phyloP scores from a whole-genome alignment of 2,113 vertebrate genomes.

The Centropus bengalensis region DNA sequence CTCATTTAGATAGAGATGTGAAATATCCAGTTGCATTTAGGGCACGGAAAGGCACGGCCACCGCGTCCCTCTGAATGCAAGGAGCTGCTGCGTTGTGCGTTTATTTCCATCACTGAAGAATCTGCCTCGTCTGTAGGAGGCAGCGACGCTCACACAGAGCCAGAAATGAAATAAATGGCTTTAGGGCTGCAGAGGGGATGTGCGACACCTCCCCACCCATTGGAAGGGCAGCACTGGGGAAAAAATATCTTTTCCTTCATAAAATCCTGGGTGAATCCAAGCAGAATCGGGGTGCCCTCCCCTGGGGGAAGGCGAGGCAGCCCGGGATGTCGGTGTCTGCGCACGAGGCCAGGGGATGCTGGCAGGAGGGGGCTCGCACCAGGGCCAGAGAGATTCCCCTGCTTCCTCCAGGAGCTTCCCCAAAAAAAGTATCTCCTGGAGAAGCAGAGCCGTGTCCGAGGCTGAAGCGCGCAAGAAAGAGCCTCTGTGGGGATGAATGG shows the following conservation, averaged over 20 bases:
- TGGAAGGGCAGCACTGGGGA: neutral
- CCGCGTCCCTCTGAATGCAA: accelerated
- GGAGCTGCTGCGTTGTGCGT: neutral
- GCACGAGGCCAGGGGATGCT: neutral
- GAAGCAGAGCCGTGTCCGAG: neutral
- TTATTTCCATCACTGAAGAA: neutral
- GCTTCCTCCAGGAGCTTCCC: neutral
- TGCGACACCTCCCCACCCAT: neutral
- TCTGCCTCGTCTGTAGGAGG: neutral
- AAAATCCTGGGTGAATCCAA: neutral
- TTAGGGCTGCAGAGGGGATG: accelerated
- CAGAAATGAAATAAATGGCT: neutral
- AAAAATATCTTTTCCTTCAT: neutral
- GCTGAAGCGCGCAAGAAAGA: neutral
- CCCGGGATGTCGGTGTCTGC: slow-evolving; percentile 1
- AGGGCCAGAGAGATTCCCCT: neutral
- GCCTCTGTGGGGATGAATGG: neutral
- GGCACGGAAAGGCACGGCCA: neutral
- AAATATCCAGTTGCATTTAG: neutral
- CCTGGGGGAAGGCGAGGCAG: neutral
- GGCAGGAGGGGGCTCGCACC: neutral
- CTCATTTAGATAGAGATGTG: neutral
- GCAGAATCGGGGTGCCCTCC: neutral
- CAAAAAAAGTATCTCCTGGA: neutral
- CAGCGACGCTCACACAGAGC: neutral